These are phyloP conservation scores for Philereme vetulata DNA, from an alignment of 2,888 invertebrate species.

Conservation along the genomic window DNA sequence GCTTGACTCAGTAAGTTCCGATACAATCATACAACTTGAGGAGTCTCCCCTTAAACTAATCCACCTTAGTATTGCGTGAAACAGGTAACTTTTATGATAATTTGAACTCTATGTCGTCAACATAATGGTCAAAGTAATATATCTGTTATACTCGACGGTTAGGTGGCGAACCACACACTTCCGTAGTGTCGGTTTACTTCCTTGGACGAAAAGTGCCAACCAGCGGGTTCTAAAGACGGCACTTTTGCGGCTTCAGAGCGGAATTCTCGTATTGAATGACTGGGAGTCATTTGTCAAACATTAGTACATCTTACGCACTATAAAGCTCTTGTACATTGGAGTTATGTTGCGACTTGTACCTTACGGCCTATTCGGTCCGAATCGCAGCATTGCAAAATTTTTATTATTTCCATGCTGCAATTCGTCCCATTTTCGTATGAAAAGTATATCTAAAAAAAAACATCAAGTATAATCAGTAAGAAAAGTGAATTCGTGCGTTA, in stretches of 20 bases:
- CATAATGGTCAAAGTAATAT: constrained; percentile 14
- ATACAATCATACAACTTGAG: too few species aligned
- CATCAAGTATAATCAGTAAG: too few species aligned
- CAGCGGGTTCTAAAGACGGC: constrained; percentile 27
- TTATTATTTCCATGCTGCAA: too few species aligned
- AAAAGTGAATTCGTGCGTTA: too few species aligned
- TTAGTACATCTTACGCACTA: background rate
- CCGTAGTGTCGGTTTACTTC: constrained; percentile 37
- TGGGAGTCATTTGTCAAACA: constrained; percentile 10
- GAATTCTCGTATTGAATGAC: constrained; percentile 33
- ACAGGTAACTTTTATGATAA: background rate
- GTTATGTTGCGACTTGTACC: too few species aligned
- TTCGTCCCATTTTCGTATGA: too few species aligned
- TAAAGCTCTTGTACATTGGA: too few species aligned
- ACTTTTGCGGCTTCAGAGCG: constrained; percentile 32
- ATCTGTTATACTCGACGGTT: constrained; percentile 4
- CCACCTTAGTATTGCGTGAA: constrained; percentile 9
- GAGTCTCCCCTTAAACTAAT: constrained; percentile 1
- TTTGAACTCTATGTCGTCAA: constrained; percentile 2
- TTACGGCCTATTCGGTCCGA: too few species aligned
- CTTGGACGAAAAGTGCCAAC: constrained; percentile 28
- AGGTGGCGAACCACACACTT: constrained; percentile 31
- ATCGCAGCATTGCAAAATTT: too few species aligned
- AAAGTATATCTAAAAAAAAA: too few species aligned
- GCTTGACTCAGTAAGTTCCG: too few species aligned